These are phyloP conservation scores for Aporrectodea caliginosa DNA, from an alignment of 1,140 invertebrate genomes.

Conservation along the genomic window DNA sequence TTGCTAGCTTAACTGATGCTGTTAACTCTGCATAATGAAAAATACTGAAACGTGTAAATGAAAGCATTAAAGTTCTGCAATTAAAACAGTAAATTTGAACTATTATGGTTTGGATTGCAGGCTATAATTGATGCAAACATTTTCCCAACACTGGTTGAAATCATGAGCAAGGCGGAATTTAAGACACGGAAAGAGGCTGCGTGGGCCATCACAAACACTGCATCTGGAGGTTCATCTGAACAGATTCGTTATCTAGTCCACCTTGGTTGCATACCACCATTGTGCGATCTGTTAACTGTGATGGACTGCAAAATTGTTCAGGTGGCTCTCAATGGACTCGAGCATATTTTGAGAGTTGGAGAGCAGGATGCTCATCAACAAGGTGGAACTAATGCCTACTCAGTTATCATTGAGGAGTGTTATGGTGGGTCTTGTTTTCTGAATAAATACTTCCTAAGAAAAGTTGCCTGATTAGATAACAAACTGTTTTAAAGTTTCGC, in stretches of 20 bases:
- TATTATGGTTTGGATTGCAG: background rate
- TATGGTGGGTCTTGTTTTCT: slow-evolving; percentile 70
- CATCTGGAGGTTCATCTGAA: slow-evolving; percentile 86
- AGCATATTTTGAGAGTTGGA: slow-evolving; percentile 90
- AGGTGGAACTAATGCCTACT: slow-evolving; percentile 79
- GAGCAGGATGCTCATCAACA: slow-evolving; percentile 70
- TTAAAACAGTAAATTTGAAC: background rate
- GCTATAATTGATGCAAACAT: slow-evolving; percentile 81
- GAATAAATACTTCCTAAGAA: too few relatives aligned
- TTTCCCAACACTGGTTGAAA: slow-evolving; percentile 85
- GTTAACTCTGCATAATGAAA: too few relatives aligned
- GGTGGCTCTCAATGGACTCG: slow-evolving; percentile 91
- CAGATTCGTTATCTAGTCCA: slow-evolving; percentile 74
- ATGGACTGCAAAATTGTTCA: slow-evolving; percentile 96
- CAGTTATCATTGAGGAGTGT: slow-evolving; percentile 89
- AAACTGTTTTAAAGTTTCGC: too few relatives aligned
- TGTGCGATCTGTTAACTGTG: slow-evolving; percentile 89
- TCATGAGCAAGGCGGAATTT: slow-evolving; percentile 86
- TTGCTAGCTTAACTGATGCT: too few relatives aligned
- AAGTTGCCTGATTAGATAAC: too few relatives aligned
- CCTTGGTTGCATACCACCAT: slow-evolving; percentile 81
- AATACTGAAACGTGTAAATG: too few relatives aligned
- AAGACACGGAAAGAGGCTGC: slow-evolving; percentile 96
- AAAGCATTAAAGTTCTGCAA: too few relatives aligned
- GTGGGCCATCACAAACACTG: slow-evolving; percentile 97